Base-by-base conservation (phyloP, 2,888 invertebrate species). In the Pristionchus exspectatus region DNA sequence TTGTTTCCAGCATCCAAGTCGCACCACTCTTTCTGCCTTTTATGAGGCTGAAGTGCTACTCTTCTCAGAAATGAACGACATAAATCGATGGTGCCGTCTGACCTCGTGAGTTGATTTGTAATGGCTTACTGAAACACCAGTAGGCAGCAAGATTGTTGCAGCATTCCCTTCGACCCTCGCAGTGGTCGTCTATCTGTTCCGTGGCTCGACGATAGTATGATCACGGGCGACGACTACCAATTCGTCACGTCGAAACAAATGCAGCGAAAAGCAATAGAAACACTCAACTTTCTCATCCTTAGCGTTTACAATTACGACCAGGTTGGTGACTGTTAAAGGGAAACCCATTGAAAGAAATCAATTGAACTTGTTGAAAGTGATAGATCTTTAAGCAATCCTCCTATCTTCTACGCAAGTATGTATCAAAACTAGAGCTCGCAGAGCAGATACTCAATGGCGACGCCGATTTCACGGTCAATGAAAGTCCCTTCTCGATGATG, bases 241-340 rank as follows among this genome's bases (percentile, higher is more conserved):
- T 77, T 77, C 24, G 12, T 44, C 12, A 30, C 27, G 10, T 77
- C 77, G 21, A 77, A 44, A 33, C 16, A 44, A 77, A 77, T 44
- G 24, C 30, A 24, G 38, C 77, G 38, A 16, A 77, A 77, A n/a
- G 24, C 44, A 24, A 44, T 77, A 18, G 77, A 77, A 21, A 77
- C 77, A 44, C 44, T 77, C 38, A 77, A 81, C 54, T 54, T 33
- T 50, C 50, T 54, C 24, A 50, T 50, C 24, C 81, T 81, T 16
- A 50, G 50, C n/a, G n/a, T 54, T n/a, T 81, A 81, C 81, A 81
- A 54, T 54, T 81, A 81, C 33, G 81, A 81, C 27, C 44, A 81
- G 50, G 81, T 54, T 21, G 44, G 44, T 50, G 9, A 0, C 44
- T 50, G 10, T 9, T 50, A 50, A 12, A 50, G 3, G 3, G 44